phyloP scores from a whole-genome alignment of 2,797 vertebrate species.

The Lates japonicus region DNA sequence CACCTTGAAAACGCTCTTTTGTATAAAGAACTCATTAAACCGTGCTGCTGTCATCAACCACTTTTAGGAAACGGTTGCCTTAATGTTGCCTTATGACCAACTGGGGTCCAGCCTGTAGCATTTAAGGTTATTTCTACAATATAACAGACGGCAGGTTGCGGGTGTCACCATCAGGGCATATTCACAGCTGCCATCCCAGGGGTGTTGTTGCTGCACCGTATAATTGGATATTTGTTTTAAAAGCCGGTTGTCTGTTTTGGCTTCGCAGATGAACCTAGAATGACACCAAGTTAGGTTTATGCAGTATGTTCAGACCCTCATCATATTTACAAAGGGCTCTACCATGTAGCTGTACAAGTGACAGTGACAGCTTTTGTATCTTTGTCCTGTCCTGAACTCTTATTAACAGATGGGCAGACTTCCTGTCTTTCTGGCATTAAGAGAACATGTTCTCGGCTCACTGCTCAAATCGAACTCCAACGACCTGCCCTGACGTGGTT shows the following conservation, averaged over 20 bases:
- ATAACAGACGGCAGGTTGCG: conserved; percentile 54
- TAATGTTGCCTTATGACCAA: conserved; percentile 51
- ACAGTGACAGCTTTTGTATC: conserved; percentile 8
- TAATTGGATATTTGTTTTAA: conserved; percentile 65
- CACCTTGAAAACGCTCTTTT: conserved; percentile 59
- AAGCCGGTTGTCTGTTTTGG: conserved; percentile 38
- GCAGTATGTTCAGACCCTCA: conserved; percentile 4
- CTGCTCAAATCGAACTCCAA: conserved; percentile 31
- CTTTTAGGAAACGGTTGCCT: conserved; percentile 47
- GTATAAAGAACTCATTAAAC: conserved; percentile 57
- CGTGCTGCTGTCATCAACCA: conserved; percentile 49
- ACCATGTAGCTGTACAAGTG: neutral
- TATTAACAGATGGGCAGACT: neutral
- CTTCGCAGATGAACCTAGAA: conserved; percentile 24
- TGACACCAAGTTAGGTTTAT: conserved; percentile 20
- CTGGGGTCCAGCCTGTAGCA: conserved; percentile 52
- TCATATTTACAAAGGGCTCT: conserved; percentile 16
- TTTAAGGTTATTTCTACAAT: conserved; percentile 59
- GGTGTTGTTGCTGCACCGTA: conserved; percentile 50
- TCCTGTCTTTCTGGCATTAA: neutral
- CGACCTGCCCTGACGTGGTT: conserved; percentile 32
- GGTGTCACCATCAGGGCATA: conserved; percentile 46
- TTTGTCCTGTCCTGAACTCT: neutral
- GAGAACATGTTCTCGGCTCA: conserved; percentile 14
- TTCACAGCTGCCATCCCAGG: conserved; percentile 65